These are phyloP conservation scores for Gyrodactylus salaris DNA, from an alignment of 1,140 invertebrate genomes.

Conservation along the genomic window DNA sequence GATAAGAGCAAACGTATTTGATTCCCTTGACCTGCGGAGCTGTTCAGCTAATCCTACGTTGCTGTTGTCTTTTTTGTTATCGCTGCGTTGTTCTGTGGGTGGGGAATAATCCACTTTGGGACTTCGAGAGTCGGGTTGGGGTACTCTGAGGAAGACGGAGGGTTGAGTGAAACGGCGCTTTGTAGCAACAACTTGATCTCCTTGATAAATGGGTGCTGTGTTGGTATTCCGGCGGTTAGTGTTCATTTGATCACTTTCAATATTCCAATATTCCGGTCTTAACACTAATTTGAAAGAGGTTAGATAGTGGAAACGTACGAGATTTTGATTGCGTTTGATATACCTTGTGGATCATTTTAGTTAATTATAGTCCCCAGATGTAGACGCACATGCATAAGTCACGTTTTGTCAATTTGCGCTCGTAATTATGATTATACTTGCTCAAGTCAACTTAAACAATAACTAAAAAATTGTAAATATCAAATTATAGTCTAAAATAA, in stretches of 20 bases:
- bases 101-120: background rate
- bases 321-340: too few relatives aligned
- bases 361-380: background rate
- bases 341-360: background rate
- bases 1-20: background rate
- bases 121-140: background rate
- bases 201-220: background rate
- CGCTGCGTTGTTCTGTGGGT: background rate
- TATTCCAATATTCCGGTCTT: background rate
- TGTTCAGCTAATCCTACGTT: background rate
- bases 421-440: background rate
- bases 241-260: background rate
- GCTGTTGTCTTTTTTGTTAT: background rate
- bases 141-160: too few relatives aligned
- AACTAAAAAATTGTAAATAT: background rate
- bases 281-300: background rate
- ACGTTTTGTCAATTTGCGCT: background rate
- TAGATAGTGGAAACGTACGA: background rate
- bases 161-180: too few relatives aligned
- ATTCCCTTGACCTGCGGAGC: background rate
- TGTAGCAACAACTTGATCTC: background rate
- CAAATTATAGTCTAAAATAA: too few relatives aligned
- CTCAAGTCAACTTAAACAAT: background rate
- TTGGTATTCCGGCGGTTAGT: background rate
- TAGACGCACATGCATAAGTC: background rate